Evolutionary conservation across 2,888 invertebrate genomes (phyloP).

Genomic region (Standfussiana lucernea): DNA sequence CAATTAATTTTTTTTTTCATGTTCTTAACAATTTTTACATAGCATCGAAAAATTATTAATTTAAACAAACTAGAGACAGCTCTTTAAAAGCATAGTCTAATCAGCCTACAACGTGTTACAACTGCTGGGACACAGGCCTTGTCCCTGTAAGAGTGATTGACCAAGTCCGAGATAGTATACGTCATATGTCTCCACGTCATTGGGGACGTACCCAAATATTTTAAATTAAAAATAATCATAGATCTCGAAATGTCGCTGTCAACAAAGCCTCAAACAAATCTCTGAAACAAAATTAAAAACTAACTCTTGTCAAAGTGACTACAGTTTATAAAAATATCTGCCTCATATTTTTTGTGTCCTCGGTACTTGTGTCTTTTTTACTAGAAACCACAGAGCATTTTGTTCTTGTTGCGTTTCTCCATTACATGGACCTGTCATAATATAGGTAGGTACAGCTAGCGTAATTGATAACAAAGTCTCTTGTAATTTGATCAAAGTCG

Average conservation of each 20-base stretch:
- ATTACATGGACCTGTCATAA: constrained; percentile 5
- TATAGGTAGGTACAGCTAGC: background rate
- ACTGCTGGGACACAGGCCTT: background rate
- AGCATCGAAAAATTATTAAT: background rate
- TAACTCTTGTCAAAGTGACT: background rate
- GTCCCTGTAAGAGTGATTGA: background rate
- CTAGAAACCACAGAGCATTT: background rate
- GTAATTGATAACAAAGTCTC: constrained; percentile 34
- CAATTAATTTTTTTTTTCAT: background rate
- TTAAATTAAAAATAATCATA: background rate
- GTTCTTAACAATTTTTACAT: background rate
- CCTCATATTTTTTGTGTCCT: background rate
- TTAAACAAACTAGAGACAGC: background rate
- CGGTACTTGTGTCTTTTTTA: background rate
- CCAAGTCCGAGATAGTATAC: background rate
- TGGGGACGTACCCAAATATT: background rate
- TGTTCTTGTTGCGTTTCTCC: background rate
- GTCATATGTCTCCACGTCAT: background rate
- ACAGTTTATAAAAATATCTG: background rate
- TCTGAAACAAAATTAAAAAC: background rate
- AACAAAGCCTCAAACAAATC: background rate
- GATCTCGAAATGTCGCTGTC: background rate
- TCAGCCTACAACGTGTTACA: background rate
- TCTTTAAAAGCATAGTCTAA: background rate
- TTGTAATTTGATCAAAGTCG: constrained; percentile 53